These are phyloP conservation scores for Volucella inanis DNA, from an alignment of 2,888 invertebrate genomes.

Conservation along the genomic window DNA sequence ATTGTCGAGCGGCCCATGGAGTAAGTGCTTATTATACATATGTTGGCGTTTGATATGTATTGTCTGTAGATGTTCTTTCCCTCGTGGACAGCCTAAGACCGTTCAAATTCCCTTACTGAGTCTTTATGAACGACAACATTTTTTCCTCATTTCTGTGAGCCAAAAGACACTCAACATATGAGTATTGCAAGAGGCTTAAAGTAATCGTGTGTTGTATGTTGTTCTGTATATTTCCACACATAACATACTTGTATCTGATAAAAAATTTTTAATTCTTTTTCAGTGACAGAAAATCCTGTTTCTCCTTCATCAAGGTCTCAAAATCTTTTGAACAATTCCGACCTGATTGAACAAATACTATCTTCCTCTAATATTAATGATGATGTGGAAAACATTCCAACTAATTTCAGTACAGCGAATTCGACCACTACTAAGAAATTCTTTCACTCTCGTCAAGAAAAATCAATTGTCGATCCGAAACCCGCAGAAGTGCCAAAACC, in stretches of 20 bases:
- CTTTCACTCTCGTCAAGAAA: constrained; percentile 37
- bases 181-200: background rate
- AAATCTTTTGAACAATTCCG: constrained; percentile 64
- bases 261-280: background rate
- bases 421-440: constrained; percentile 37
- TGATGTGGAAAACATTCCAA: background rate
- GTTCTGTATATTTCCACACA: no score
- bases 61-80: no score
- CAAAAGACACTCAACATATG: no score
- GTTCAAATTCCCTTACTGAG: no score
- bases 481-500: background rate
- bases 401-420: background rate
- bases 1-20: no score
- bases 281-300: background rate
- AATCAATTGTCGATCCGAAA: background rate
- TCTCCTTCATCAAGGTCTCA: background rate
- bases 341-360: constrained; percentile 68
- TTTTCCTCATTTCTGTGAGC: no score
- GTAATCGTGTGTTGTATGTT: background rate
- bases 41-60: no score
- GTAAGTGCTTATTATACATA: no score
- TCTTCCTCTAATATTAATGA: constrained; percentile 24
- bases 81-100: no score
- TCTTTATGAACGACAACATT: no score
- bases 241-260: no score